A percentile compares a stretch with the other conserved stretches of the same genome.
Conservation (phyloP, 1,140 invertebrate genomes). For the Planococcus citri region DNA sequence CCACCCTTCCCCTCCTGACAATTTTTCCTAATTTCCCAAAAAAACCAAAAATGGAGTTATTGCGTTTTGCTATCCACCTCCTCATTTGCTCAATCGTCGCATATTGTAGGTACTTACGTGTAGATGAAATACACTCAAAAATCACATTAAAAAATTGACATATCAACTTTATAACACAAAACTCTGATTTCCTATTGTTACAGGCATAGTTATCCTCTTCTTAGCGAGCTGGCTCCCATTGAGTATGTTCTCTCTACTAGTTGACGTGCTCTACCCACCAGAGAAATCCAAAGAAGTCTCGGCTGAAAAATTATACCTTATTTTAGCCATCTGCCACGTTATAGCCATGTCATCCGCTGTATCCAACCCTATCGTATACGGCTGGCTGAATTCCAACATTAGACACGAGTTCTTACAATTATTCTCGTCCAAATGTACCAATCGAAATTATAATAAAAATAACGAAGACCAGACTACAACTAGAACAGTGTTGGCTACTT, state of each 20-base stretch:
- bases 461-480: not conserved
- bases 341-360: slow-evolving; percentile 44
- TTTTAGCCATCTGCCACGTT: slow-evolving; percentile 41
- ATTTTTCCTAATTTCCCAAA: no score
- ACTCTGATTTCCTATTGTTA: slow-evolving; percentile 22
- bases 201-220: slow-evolving; percentile 34
- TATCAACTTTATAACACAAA: no score
- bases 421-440: slow-evolving; percentile 26
- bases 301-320: slow-evolving; percentile 29
- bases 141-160: no score
- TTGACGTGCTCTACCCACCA: slow-evolving; percentile 30
- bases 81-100: no score
- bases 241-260: slow-evolving; percentile 38
- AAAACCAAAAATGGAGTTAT: no score
- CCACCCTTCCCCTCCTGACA: no score
- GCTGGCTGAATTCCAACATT: slow-evolving; percentile 42
- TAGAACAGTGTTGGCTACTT: not conserved
- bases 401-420: slow-evolving; percentile 39
- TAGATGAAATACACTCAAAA: no score
- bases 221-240: slow-evolving; percentile 42
- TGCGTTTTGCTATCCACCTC: no score
- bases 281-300: slow-evolving; percentile 26
- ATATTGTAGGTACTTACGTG: no score
- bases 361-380: slow-evolving; percentile 43
- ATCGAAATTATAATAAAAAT: not conserved